phyloP scores from a whole-genome alignment of 1,140 invertebrate genomes.

The Ylistrum balloti region DNA sequence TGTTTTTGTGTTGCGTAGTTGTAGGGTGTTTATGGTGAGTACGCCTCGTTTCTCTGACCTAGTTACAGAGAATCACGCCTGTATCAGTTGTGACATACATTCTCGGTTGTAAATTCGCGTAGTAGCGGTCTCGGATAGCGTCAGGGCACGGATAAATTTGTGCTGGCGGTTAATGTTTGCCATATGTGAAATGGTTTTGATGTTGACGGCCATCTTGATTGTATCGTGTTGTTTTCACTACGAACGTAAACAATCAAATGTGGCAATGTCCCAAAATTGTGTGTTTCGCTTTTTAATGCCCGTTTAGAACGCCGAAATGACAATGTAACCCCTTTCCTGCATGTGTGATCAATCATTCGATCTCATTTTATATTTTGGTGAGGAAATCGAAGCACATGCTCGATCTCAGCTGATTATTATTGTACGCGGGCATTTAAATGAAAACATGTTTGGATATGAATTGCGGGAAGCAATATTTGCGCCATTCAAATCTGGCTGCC shows the following conservation, averaged over 20 bases:
- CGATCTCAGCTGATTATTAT: constrained; percentile 4
- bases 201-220: constrained; percentile 37
- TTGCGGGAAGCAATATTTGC: constrained; percentile 25
- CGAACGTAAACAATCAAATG: constrained; percentile 11
- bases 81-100: constrained; percentile 24
- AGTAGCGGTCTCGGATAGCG: constrained; percentile 30
- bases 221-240: constrained; percentile 32
- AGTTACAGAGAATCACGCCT: background rate
- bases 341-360: background rate
- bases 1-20: constrained; percentile 18
- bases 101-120: constrained; percentile 37
- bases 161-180: background rate
- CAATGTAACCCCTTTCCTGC: background rate
- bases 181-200: constrained; percentile 21
- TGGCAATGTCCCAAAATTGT: constrained; percentile 2
- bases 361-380: constrained; percentile 2
- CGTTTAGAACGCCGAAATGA: background rate
- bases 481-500: constrained; percentile 31
- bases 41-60: background rate
- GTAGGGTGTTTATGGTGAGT: background rate
- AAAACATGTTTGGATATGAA: constrained; percentile 40
- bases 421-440: constrained; percentile 31
- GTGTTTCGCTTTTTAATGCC: background rate
- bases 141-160: background rate
- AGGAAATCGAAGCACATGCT: background rate